Evolutionary conservation across 2,888 invertebrate species (phyloP), one percentile per base, ranked within the genome.

Genomic region (Gibbula magus): DNA sequence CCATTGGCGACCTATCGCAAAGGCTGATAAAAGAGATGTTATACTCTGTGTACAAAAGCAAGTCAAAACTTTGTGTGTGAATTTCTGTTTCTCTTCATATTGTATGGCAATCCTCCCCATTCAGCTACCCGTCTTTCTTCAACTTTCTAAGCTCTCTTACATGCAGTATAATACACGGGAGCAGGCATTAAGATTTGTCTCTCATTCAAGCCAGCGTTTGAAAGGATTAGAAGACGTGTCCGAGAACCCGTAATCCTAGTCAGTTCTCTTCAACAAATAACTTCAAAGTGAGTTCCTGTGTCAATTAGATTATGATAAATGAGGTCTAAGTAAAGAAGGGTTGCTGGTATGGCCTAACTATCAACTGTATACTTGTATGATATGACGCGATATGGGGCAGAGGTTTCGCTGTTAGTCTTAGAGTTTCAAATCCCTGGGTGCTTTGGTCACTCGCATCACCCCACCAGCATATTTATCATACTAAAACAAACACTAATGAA

Each of bases 401-500:
- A 61, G 61, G 61, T 20, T 25, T 16, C 61, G 29, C 61, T 25
- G 61, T 25, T 61, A 1, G 45, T 45, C 45, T 13, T 45, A 45
- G 45, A 45, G 45, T 13, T 45, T 45, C 45, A 56, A 70, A 70
- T 35, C 70, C 70, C 35, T 20, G 29, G 70, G 35, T 20, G 32
- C 18, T 35, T 32, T 70, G 70, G 32, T 39, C 70, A 70, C 35
- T 39, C 25, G 13, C 39, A 25, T 61, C 25, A 16, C 61, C 22
- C 61, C 61, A 10, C 16, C 32, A 35, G 13, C 32, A 70, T 32
- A 70, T 70, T 70, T 70, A 70, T 70, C 70, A 70, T 70, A 70
- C 35, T 35, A 70, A 70, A 70, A 70, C 39, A 70, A 70, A 70
- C 70, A 70, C 70, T 35, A 70, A 70, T 70, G 70, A 70, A 70